Evolutionary conservation across 2,888 invertebrate genomes (phyloP), one percentile per base, ranked within the genome.

Genomic region (Phyllotreta striolata): DNA sequence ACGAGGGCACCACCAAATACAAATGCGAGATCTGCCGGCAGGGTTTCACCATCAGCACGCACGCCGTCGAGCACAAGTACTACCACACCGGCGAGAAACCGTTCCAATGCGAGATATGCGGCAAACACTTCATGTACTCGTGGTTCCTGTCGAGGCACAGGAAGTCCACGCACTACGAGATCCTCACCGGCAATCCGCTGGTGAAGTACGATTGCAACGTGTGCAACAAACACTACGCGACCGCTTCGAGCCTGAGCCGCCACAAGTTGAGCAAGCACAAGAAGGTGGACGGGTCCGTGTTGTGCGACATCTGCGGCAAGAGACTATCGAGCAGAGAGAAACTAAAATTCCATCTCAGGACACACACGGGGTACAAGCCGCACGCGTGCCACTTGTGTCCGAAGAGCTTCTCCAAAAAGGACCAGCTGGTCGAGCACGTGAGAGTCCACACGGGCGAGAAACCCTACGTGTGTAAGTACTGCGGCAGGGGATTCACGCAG

Each of bases 261-360:
- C 80, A 78, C 66, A 78, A 74, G 62, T 66, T 76, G 57, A 66
- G 72, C 46, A 73, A 74, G 35, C 78, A 78, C 67, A 77, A 75
- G 54, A 72, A 71, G 37, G 85, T 70, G 79, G 84, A 83, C 81
- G 67, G 84, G 82, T 75, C 80, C 75, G 44, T 84, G 80, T 63
- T 86, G 0, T 87, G 87, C 62, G 86, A 86, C 62, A 77, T 84
- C 1, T 87, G 87, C 63, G 86, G 86, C 0, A 86, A 86, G 66
- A 80, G 83, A 0, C 72, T 86, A 2, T 78, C 82, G 24, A 79
- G 76, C 63, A 78, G 77, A 44, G 79, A 80, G 57, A 79, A 79
- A 61, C 63, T 80, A 8, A 79, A 79, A 41, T 76, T 80, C 52
- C 80, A 80, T 66, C 72, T 76, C 40, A 68, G 80, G 44, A 79